Conservation (phyloP, 2,113 vertebrate genomes). For the Corvus moneduloides region DNA sequence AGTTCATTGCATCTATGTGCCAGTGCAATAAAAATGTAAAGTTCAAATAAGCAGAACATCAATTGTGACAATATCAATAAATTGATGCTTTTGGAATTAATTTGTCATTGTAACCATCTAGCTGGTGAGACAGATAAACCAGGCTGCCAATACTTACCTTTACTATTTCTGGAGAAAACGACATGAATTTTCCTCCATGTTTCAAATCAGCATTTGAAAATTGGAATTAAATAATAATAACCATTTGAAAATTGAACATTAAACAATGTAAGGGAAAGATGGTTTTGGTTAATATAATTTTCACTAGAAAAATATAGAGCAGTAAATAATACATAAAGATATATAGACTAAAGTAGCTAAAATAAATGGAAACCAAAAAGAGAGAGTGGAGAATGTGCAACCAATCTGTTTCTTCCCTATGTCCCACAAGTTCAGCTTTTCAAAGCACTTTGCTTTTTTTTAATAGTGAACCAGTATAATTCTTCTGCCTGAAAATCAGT, state of each 20-base stretch:
- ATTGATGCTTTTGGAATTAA: background rate
- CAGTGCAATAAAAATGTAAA: background rate
- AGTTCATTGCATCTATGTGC: background rate
- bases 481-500: background rate
- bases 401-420: fast-evolving
- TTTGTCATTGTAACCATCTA: background rate
- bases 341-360: background rate
- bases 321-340: background rate
- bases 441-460: background rate
- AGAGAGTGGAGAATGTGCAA: background rate
- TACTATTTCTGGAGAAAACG: background rate
- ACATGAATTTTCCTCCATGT: background rate
- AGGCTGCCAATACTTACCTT: background rate
- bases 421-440: background rate
- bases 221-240: background rate
- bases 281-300: background rate
- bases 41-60: background rate
- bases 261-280: background rate
- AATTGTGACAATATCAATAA: background rate
- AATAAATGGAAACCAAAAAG: background rate
- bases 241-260: background rate
- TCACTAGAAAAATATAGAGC: background rate
- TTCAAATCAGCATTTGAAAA: background rate
- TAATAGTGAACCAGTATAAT: fast-evolving
- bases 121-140: background rate